Percentiles rank a stretch among this genome's conserved stretches.
These are phyloP conservation scores for Poeciliopsis prolifica DNA, from an alignment of 2,113 vertebrate species.

Conservation along the genomic window DNA sequence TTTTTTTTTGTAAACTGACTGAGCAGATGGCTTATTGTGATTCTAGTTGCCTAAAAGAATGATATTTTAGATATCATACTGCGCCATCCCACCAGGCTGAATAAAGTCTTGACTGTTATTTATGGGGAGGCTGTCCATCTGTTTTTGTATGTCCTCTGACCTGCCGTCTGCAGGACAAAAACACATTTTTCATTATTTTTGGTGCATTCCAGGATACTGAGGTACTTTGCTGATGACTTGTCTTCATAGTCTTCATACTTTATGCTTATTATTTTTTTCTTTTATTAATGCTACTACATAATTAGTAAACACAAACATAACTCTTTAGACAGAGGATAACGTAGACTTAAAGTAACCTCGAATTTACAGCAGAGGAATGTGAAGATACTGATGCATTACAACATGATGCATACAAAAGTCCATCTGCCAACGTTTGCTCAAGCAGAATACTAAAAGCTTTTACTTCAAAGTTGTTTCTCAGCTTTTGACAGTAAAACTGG, in stretches of 20 bases:
- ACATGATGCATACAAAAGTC: not conserved
- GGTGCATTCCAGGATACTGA: constrained; percentile 23
- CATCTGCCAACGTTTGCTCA: constrained; percentile 28
- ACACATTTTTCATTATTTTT: constrained; percentile 29
- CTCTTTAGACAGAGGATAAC: not conserved
- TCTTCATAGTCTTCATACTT: not conserved
- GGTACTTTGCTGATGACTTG: not conserved
- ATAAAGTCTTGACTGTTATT: constrained; percentile 45
- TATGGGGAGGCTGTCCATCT: not conserved
- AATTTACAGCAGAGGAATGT: not conserved
- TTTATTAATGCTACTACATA: not conserved
- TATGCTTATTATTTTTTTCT: not conserved
- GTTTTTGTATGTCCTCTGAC: constrained; percentile 22
- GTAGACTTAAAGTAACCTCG: not conserved
- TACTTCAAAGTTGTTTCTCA: constrained; percentile 27
- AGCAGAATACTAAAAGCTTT: constrained; percentile 48
- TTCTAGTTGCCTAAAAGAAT: constrained; percentile 14
- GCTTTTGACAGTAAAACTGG: constrained; percentile 39
- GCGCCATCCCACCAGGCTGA: constrained; percentile 35
- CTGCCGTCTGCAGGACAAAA: constrained; percentile 24
- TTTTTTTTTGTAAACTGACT: not conserved
- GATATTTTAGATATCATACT: constrained; percentile 13
- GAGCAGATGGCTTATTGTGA: constrained; percentile 47
- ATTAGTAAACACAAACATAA: not conserved
- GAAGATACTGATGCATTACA: not conserved